A percentile compares a stretch with the other conserved stretches of the same genome.
These are phyloP conservation scores for Dryoscopus gambensis DNA, from an alignment of 2,113 vertebrate genomes.

Conservation along the genomic window DNA sequence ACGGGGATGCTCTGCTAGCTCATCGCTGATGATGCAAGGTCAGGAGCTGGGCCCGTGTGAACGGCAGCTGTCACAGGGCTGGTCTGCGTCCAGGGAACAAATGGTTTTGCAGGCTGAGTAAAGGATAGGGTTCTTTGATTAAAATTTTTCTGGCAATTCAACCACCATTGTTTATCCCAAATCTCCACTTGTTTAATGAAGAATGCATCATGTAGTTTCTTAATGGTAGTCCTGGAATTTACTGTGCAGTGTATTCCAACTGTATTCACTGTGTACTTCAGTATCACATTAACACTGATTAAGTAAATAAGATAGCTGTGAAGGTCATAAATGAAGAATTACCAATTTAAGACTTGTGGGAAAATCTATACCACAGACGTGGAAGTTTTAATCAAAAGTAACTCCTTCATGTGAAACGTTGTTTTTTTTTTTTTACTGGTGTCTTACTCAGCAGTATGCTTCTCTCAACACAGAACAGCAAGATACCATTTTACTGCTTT, in stretches of 20 bases:
- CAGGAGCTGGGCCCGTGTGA: neutral
- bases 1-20: neutral
- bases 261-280: no score
- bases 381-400: neutral
- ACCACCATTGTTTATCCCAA: neutral
- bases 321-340: neutral
- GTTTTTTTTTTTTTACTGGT: neutral
- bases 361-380: neutral
- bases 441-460: neutral
- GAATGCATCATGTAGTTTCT: neutral
- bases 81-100: neutral
- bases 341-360: neutral
- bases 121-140: neutral
- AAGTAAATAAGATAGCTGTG: neutral
- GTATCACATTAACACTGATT: neutral
- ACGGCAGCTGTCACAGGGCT: neutral
- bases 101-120: neutral
- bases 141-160: neutral
- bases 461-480: neutral
- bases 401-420: neutral
- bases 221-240: neutral
- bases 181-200: neutral
- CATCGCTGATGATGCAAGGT: neutral
- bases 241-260: neutral
- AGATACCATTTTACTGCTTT: neutral